Base-by-base conservation (phyloP, 2,797 vertebrate species). In the Brachyalestes nurse region DNA sequence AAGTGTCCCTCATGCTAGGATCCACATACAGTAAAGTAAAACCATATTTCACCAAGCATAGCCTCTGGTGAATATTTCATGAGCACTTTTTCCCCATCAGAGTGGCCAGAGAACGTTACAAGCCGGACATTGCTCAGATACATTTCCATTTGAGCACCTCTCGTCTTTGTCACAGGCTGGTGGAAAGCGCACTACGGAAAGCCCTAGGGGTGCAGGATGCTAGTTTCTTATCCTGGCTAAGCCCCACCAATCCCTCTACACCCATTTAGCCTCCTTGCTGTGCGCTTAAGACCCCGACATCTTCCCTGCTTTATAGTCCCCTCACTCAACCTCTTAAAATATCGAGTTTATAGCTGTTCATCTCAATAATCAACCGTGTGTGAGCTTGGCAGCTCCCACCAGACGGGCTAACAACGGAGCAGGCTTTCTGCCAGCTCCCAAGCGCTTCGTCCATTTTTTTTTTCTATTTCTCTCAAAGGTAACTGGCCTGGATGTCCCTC, bases 201-300 rank as follows among this genome's bases (percentile, higher is more conserved):
- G 89, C 85, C 81, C 77, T 40, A 65, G 77, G 70, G 83, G 78
- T 75, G n/a, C 57, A 60, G 75, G 47, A 92, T 93, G 88, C 90
- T 78, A 74, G 84, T 89, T 90, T 85, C 89, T 93, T 90, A 93
- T 93, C 92, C 93, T 77, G 80, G 90, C 91, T 93, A 93, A 94
- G 91, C 93, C 86, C 71, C 80, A 81, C 70, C 85, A 91, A 94
- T 94, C 92, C 92, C 91, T 80, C 89, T 89, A 91, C 91, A 93
- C 88, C 89, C 89, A 91, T 94, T 94, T 92, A 91, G 90, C 87
- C 90, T 83, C 88, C 91, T 91, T 85, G 83, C 87, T 82, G 75
- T 79, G 67, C 42, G 79, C 87, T 86, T 83, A 87, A 87, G 88
- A 90, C 85, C 19, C 74, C 86, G 70, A 81, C 80, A 51, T 91